Evolutionary conservation across 1,140 invertebrate species (phyloP).

Genomic region (Oscheius sp.): DNA sequence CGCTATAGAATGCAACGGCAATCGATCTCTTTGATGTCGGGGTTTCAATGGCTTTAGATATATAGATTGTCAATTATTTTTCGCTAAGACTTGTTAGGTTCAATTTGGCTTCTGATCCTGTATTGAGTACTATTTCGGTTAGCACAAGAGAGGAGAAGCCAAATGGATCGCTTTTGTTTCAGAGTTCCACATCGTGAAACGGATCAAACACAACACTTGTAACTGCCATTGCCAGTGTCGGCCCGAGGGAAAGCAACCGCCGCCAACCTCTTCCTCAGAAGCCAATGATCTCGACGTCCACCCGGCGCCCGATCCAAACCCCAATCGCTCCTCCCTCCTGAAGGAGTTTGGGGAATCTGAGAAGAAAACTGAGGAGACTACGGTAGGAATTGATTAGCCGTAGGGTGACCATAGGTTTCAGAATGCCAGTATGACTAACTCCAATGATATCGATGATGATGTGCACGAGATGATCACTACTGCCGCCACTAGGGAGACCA

Average conservation of each 20-base stretch:
- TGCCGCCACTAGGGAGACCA: background rate
- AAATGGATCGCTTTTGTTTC: background rate
- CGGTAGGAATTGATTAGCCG: background rate
- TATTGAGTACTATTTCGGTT: no score
- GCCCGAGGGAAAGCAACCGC: conserved; percentile 8
- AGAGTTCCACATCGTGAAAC: conserved; percentile 31
- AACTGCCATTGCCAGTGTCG: conserved; percentile 27
- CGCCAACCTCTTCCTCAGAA: background rate
- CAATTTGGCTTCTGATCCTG: no score
- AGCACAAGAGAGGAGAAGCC: background rate
- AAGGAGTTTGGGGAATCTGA: conserved; percentile 16
- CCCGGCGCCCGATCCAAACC: conserved; percentile 12
- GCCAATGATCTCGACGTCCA: conserved; percentile 18
- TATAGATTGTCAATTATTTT: no score
- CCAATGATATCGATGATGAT: background rate
- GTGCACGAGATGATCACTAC: background rate
- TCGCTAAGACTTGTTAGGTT: no score
- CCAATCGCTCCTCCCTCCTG: conserved; percentile 8
- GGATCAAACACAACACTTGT: conserved; percentile 32
- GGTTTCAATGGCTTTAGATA: no score
- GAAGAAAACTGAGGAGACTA: background rate
- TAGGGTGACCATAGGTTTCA: background rate
- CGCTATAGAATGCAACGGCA: no score
- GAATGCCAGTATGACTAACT: background rate
- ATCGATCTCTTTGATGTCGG: no score